Base-by-base conservation (phyloP, 2,888 invertebrate genomes). In the Bruchidius siliquastri region DNA sequence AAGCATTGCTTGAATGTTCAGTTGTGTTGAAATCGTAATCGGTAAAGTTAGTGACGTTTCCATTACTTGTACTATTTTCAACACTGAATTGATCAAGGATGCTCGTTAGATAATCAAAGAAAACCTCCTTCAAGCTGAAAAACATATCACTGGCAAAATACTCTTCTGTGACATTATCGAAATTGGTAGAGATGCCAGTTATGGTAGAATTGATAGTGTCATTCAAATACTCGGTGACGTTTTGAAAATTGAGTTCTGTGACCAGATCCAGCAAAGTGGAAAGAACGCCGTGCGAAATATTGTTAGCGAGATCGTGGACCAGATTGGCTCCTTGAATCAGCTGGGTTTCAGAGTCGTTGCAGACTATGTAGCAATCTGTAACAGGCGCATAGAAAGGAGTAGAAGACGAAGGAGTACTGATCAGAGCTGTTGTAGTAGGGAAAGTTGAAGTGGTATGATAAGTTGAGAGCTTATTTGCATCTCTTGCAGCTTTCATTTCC, bases 61-160 rank as follows among this genome's bases (percentile, higher is more conserved):
- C 66, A 73, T 74, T 76, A 30, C 20, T 26, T 0, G 74, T 75
- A 32, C 71, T 21, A 67, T 75, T 76, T 1, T 30, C 26, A 0
- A 68, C 66, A 72, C 71, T 72, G 10, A 75, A 32, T 10, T 75
- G 72, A 69, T 75, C 73, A 68, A 81, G 73, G 72, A 81, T 75
- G 26, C 76, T 79, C 3, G 79, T 79, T 21, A 82, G 72, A 71
- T 81, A 81, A 72, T 80, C 80, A 0, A 78, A 73, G 73, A 82
- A 79, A 6, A 73, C 21, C 10, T 77, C 74, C 67, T 77, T 78
- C 20, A 79, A 22, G 72, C 80, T 77, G 20, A 49, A 49, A 18
- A 49, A 49, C 49, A 21, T 20, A n/a, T 68, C 21, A 10, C 21
- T 68, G 8, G 68, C 0, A n/a, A 21, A 21, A 68, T 68, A 68